A percentile compares a stretch with the other conserved stretches of the same genome.
phyloP scores from a whole-genome alignment of 2,888 invertebrate genomes.

The Hoplodrina blanda region DNA sequence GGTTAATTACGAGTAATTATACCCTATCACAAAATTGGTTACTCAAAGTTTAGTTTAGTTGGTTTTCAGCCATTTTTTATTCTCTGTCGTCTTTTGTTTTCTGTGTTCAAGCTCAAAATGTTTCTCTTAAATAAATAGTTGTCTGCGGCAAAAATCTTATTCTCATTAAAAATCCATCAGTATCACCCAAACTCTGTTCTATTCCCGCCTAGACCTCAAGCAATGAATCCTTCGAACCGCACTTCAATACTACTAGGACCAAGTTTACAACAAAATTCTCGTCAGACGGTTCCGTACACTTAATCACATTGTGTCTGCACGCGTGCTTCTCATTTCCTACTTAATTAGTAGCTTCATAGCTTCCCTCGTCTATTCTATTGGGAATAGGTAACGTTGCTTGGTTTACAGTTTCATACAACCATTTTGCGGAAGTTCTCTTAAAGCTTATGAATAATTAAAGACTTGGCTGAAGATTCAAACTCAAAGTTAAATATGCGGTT shows the following conservation, averaged over 20 bases:
- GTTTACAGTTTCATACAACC: neutral
- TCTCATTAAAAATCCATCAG: too few species aligned
- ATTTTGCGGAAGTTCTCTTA: neutral
- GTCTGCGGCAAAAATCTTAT: too few species aligned
- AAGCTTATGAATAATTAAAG: neutral
- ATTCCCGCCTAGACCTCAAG: neutral
- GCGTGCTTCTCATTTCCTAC: conserved; percentile 53
- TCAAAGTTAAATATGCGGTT: too few species aligned
- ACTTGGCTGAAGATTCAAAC: too few species aligned
- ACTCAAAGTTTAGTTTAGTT: too few species aligned
- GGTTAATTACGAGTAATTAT: too few species aligned
- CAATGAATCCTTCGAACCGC: conserved; percentile 24
- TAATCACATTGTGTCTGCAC: conserved; percentile 55
- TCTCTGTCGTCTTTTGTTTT: too few species aligned
- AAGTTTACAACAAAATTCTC: conserved; percentile 51
- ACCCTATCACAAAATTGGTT: too few species aligned
- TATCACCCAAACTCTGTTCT: conserved; percentile 10
- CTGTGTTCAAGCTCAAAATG: too few species aligned
- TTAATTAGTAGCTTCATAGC: conserved; percentile 45
- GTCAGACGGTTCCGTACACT: conserved; percentile 38
- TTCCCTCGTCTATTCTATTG: conserved; percentile 19
- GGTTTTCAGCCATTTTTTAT: too few species aligned
- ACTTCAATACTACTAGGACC: conserved; percentile 17
- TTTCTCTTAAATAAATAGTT: too few species aligned
- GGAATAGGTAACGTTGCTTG: conserved; percentile 12